A percentile compares a stretch with the other conserved stretches of the same genome.
phyloP scores from a whole-genome alignment of 1,140 invertebrate genomes.

The Cephus cinctus region DNA sequence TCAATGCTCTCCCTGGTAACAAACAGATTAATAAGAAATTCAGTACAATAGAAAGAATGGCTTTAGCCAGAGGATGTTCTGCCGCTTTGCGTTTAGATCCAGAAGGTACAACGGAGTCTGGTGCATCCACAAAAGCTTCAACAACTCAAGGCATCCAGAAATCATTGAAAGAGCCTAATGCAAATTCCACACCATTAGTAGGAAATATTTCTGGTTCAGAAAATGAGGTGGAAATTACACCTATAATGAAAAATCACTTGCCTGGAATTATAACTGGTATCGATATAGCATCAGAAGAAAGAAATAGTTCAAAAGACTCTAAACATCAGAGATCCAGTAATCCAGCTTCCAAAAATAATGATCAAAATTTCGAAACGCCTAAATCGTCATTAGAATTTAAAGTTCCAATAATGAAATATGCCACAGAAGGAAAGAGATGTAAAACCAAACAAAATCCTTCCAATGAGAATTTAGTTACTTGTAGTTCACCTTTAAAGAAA shows the following conservation, averaged over 20 bases:
- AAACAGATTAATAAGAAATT: slow-evolving; percentile 52
- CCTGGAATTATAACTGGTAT: slow-evolving; percentile 32
- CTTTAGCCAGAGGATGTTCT: slow-evolving; percentile 46
- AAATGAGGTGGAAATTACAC: slow-evolving; percentile 51
- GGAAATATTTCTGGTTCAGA: slow-evolving; percentile 39
- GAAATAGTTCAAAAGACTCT: slow-evolving; percentile 10
- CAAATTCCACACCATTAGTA: slow-evolving; percentile 42
- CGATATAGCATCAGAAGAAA: slow-evolving; percentile 25
- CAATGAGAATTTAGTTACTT: slow-evolving; percentile 13
- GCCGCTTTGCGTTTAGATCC: slow-evolving; percentile 48
- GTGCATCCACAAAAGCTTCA: slow-evolving; percentile 7
- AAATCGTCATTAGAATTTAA: slow-evolving; percentile 26
- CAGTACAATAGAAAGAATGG: slow-evolving; percentile 63
- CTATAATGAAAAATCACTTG: slow-evolving; percentile 44
- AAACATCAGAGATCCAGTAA: no score
- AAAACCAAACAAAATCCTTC: neutral
- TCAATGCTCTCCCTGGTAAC: slow-evolving; percentile 45
- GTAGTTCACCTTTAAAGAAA: slow-evolving; percentile 33
- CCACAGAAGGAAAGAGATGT: slow-evolving; percentile 14
- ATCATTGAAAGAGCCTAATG: slow-evolving; percentile 24
- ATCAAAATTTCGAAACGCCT: slow-evolving; percentile 17
- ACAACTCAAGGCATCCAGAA: slow-evolving; percentile 9
- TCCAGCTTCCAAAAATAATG: no score
- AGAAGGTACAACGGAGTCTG: slow-evolving; percentile 47
- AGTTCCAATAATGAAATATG: slow-evolving; percentile 24